Evolutionary conservation across 2,113 vertebrate genomes (phyloP).

Genomic region (Gobio gobio): DNA sequence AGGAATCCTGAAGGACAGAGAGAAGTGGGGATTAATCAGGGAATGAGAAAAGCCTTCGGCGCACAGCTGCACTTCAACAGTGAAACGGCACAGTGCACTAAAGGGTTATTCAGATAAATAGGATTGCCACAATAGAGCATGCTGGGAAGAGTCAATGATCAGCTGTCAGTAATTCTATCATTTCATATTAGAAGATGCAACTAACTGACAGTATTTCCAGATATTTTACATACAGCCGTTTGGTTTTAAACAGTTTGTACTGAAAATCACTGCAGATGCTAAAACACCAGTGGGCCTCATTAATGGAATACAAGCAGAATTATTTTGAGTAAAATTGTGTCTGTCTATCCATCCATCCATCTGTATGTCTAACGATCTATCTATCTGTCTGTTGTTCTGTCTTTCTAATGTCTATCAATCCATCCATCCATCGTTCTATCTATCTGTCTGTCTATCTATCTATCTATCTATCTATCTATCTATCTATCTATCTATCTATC

Average conservation of each 20-base stretch:
- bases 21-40: slow-evolving; percentile 23
- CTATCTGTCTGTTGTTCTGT: too few relatives aligned
- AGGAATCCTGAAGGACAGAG: slow-evolving; percentile 86
- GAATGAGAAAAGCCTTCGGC: neutral
- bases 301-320: neutral
- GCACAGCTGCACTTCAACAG: neutral
- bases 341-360: too few relatives aligned
- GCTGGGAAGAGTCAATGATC: slow-evolving; percentile 18
- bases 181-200: neutral
- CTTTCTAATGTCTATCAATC: too few relatives aligned
- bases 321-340: neutral
- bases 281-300: neutral
- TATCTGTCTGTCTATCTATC: too few relatives aligned
- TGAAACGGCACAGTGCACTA: slow-evolving; percentile 13
- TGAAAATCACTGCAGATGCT: neutral
- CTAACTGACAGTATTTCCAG: neutral
- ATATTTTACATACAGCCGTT: neutral
- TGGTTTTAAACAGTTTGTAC: slow-evolving; percentile 59
- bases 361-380: too few relatives aligned
- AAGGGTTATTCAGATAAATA: slow-evolving; percentile 8
- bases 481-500: too few relatives aligned
- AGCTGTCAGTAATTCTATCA: neutral
- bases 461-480: too few relatives aligned
- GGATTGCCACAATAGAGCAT: slow-evolving; percentile 26
- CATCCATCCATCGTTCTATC: too few relatives aligned